Evolutionary conservation across 2,797 vertebrate genomes (phyloP).

Genomic region (Sebastes vulpes): DNA sequence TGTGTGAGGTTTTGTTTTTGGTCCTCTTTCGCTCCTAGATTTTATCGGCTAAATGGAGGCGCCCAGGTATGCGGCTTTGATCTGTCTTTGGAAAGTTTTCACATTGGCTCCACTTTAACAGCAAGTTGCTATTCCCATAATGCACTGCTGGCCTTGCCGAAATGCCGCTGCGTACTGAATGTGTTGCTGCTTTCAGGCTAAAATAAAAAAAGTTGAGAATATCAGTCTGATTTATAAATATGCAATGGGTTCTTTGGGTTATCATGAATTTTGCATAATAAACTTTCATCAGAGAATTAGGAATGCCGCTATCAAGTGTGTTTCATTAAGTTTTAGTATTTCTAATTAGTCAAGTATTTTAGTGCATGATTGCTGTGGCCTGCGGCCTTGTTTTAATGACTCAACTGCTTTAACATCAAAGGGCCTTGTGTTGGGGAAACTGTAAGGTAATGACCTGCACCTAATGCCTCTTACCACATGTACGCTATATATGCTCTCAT

Average conservation of each 20-base stretch:
- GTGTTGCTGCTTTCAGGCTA: background rate
- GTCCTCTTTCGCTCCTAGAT: constrained; percentile 52
- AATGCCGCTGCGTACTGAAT: background rate
- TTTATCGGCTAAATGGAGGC: constrained; percentile 73
- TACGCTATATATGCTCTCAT: background rate
- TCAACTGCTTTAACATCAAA: constrained; percentile 55
- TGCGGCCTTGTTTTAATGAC: constrained; percentile 53
- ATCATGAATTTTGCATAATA: background rate
- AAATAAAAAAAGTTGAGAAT: background rate
- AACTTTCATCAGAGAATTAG: background rate
- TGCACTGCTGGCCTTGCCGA: constrained; percentile 38
- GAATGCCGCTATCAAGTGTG: background rate
- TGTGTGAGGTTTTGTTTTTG: constrained; percentile 66
- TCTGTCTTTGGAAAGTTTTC: constrained; percentile 76
- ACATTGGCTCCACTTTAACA: constrained; percentile 74
- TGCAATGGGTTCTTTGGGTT: background rate
- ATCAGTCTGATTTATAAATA: background rate
- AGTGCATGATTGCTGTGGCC: constrained; percentile 30
- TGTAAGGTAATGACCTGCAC: constrained; percentile 33
- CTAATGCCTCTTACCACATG: constrained; percentile 11
- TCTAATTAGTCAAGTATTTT: constrained; percentile 55
- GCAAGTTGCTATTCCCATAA: constrained; percentile 66
- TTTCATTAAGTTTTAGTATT: constrained; percentile 19
- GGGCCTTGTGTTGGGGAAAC: constrained; percentile 3
- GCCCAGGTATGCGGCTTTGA: constrained; percentile 80